phyloP scores from a whole-genome alignment of 2,797 vertebrate genomes.

The Lacerta bilineata region DNA sequence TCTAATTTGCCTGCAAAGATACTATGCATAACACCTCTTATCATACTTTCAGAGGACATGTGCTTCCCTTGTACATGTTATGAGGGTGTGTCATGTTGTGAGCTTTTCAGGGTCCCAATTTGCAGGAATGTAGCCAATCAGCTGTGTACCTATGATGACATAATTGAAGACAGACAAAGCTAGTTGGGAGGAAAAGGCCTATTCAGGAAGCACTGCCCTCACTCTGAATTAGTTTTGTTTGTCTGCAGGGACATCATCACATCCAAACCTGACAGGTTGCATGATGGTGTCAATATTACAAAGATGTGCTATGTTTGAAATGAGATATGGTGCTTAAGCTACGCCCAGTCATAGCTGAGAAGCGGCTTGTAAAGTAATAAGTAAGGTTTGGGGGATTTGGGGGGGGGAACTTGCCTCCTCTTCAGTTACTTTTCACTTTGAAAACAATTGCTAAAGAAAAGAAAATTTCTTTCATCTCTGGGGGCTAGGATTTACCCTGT shows the following conservation, averaged over 20 bases:
- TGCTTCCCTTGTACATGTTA: no score
- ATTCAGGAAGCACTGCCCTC: constrained; percentile 1
- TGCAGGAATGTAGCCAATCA: neutral
- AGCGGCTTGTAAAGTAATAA: neutral
- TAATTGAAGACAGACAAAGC: neutral
- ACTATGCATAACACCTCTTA: no score
- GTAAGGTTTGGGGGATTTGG: neutral
- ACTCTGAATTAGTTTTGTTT: neutral
- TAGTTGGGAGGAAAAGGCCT: neutral
- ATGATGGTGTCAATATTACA: neutral
- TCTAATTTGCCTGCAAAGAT: no score
- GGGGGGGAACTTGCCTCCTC: neutral
- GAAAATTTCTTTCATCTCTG: no score
- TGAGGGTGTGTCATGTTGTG: no score
- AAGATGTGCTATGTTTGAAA: neutral
- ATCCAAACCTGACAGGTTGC: neutral
- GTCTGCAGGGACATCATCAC: neutral
- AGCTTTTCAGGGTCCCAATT: no score
- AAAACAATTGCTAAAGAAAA: no score
- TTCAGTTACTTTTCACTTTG: no score
- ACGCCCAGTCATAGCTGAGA: neutral
- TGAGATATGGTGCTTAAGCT: neutral
- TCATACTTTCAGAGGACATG: no score
- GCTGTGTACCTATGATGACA: neutral
- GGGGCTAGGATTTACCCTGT: no score